phyloP scores from a whole-genome alignment of 1,140 invertebrate genomes.

The Phortica variegata region DNA sequence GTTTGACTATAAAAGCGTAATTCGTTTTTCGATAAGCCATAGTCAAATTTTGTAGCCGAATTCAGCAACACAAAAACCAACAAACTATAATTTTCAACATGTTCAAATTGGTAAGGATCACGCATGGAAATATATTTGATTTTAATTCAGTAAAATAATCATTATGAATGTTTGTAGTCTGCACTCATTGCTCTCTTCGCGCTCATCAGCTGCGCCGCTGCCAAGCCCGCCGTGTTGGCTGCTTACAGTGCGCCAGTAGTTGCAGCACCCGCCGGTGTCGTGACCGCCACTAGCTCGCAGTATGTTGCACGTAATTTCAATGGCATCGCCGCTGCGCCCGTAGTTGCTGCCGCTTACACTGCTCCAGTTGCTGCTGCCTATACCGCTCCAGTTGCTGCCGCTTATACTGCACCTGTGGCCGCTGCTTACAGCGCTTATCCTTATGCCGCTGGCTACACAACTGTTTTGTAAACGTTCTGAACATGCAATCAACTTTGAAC shows the following conservation, averaged over 20 bases:
- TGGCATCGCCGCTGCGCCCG: constrained; percentile 41
- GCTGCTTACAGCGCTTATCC: constrained; percentile 33
- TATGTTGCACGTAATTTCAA: constrained; percentile 58
- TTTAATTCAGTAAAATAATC: too few species aligned
- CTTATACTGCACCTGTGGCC: constrained; percentile 23
- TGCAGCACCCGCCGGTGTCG: constrained; percentile 40
- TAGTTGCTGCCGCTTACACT: constrained; percentile 32
- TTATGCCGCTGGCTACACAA: constrained; percentile 28
- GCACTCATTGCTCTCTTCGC: constrained; percentile 47
- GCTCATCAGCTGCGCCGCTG: constrained; percentile 36
- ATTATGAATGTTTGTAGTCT: constrained; percentile 18
- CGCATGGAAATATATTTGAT: too few species aligned
- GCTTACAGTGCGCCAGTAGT: constrained; percentile 27
- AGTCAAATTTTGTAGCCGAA: constrained; percentile 39
- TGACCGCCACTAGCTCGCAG: constrained; percentile 59
- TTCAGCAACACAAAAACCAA: constrained; percentile 15
- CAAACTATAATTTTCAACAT: constrained; percentile 32
- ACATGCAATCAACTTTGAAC: too few species aligned
- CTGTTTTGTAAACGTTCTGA: constrained; percentile 5
- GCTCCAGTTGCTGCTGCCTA: constrained; percentile 34
- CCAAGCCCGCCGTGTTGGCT: constrained; percentile 39
- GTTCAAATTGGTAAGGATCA: constrained; percentile 47
- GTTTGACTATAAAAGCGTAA: constrained; percentile 37
- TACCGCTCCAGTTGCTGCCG: constrained; percentile 36
- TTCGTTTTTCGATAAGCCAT: constrained; percentile 8